A percentile compares a stretch with the other conserved stretches of the same genome.
Conservation (phyloP, 1,140 invertebrate species). For the Papilio xuthus region DNA sequence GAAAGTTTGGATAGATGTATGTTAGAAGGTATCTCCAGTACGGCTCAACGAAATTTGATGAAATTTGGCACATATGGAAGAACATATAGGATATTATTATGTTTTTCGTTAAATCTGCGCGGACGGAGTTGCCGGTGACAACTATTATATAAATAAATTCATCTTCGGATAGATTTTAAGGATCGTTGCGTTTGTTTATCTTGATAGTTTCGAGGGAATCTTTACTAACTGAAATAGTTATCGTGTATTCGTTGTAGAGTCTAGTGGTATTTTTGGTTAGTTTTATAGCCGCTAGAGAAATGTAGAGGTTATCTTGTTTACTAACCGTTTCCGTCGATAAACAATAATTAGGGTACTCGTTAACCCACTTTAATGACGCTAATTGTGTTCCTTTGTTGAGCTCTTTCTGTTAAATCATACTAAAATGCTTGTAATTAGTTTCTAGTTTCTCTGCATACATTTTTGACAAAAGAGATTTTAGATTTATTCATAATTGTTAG, state of each 20-base stretch:
- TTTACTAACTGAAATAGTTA: neutral
- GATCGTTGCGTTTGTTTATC: neutral
- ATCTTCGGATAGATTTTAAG: neutral
- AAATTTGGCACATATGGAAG: too few relatives aligned
- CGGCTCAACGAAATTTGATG: too few relatives aligned
- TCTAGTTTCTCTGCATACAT: neutral
- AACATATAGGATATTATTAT: too few relatives aligned
- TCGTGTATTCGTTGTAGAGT: neutral
- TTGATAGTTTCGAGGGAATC: neutral
- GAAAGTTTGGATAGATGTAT: too few relatives aligned
- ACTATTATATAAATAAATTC: neutral
- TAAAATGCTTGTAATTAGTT: neutral
- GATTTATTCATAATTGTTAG: too few relatives aligned
- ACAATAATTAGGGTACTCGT: constrained; percentile 18
- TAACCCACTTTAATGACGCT: constrained; percentile 14
- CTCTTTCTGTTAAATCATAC: constrained; percentile 9
- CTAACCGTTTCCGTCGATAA: constrained; percentile 9
- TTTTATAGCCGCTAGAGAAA: constrained; percentile 11
- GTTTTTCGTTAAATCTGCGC: too few relatives aligned
- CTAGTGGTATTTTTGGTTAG: neutral
- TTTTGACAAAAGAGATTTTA: too few relatives aligned
- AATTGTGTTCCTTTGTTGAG: constrained; percentile 5
- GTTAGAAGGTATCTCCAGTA: too few relatives aligned
- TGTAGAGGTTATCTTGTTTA: constrained; percentile 20
- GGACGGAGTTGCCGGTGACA: too few relatives aligned